phyloP scores from a whole-genome alignment of 1,140 invertebrate genomes.

The Glossosoma conforme region DNA sequence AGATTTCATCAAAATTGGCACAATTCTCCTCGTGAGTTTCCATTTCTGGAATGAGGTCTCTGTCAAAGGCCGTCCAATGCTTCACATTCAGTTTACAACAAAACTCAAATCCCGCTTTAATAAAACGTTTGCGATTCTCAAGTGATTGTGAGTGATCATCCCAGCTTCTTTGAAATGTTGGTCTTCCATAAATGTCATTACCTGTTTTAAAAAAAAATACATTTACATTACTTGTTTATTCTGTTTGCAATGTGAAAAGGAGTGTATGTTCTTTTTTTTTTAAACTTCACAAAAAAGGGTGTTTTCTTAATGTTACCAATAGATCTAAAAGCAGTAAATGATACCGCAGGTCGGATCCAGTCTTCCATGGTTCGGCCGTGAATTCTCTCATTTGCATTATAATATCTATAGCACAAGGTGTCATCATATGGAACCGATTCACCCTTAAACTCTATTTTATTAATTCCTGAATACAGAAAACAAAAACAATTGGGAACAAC shows the following conservation, averaged over 20 bases:
- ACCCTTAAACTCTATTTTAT: constrained; percentile 52
- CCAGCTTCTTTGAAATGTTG: constrained; percentile 50
- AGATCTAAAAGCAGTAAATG: constrained; percentile 39
- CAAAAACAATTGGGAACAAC: too few relatives aligned
- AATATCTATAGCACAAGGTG: constrained; percentile 52
- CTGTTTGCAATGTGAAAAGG: neutral
- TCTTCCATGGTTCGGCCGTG: constrained; percentile 58
- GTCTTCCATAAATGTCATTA: constrained; percentile 49
- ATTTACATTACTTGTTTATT: too few relatives aligned
- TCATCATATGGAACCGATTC: constrained; percentile 44
- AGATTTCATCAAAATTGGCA: constrained; percentile 54
- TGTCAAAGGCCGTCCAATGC: constrained; percentile 62
- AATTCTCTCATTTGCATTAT: constrained; percentile 51
- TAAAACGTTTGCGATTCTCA: constrained; percentile 55
- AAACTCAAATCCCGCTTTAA: constrained; percentile 61
- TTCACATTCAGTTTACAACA: constrained; percentile 58
- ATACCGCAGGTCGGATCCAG: constrained; percentile 60
- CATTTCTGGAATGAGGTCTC: constrained; percentile 47
- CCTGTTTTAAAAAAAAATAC: too few relatives aligned
- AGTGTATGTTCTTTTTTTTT: neutral
- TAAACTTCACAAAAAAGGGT: neutral
- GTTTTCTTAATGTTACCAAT: constrained; percentile 33
- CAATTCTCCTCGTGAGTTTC: constrained; percentile 52
- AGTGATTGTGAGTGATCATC: constrained; percentile 53
- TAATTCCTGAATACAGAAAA: constrained; percentile 41